These are phyloP conservation scores for Philereme vetulata DNA, from an alignment of 2,888 invertebrate genomes.

Conservation along the genomic window DNA sequence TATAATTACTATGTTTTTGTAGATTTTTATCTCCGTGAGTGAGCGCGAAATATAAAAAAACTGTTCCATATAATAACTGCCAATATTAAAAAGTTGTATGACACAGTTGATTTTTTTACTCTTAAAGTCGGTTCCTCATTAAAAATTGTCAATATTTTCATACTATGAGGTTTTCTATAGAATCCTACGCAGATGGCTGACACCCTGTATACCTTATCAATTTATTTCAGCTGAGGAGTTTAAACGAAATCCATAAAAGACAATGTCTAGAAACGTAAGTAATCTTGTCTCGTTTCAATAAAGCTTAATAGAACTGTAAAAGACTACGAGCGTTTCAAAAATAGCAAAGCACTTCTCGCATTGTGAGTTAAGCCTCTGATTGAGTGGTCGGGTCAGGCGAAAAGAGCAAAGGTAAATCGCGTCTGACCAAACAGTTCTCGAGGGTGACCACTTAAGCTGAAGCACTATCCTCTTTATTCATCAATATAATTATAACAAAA, in stretches of 20 bases:
- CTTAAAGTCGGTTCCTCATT: no score
- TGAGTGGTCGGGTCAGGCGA: constrained; percentile 69
- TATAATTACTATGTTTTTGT: no score
- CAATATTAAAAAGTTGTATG: no score
- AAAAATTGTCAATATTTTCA: no score
- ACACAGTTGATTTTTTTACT: no score
- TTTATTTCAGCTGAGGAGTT: neutral
- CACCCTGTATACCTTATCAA: no score
- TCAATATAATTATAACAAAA: constrained; percentile 40
- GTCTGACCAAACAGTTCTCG: constrained; percentile 79
- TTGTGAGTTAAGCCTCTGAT: constrained; percentile 67
- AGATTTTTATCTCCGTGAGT: no score
- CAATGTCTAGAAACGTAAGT: constrained; percentile 3
- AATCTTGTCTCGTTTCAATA: constrained; percentile 21
- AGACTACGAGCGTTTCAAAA: constrained; percentile 44
- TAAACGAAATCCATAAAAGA: neutral
- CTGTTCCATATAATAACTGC: no score
- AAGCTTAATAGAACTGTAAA: constrained; percentile 28
- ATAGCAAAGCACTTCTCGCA: constrained; percentile 61
- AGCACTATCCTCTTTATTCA: constrained; percentile 40
- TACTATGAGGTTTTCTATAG: no score
- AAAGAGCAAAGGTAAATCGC: constrained; percentile 81
- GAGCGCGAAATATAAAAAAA: no score
- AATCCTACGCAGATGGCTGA: no score
- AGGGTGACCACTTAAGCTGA: constrained; percentile 76